Base-by-base conservation (phyloP, 2,113 vertebrate species). In the Percopsis transmontana region DNA sequence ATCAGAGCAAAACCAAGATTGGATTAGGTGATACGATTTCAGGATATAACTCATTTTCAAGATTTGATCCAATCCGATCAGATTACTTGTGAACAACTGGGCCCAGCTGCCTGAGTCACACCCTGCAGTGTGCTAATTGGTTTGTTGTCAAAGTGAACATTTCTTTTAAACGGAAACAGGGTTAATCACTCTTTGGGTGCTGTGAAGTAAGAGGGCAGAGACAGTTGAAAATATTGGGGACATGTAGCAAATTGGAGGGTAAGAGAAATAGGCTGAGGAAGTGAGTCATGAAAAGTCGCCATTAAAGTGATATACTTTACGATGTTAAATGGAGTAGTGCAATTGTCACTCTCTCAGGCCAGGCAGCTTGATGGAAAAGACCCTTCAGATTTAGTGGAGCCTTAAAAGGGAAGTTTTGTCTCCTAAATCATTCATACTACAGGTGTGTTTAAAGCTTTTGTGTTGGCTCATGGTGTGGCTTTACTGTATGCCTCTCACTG, bases 321-420 rank as follows among this genome's bases (percentile, higher is more conserved):
- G 66, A 80, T 77, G 79, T 39, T 82, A 77, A 77, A 82, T 74
- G 65, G 62, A 82, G 65, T 16, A 62, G 52, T 40, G 62, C 69
- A 63, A 62, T 74, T 78, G 76, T 85, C 77, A 77, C 60, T 75
- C 66, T 75, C 41, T 44, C 44, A 2, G 68, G 52, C 62, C 66
- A 65, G 55, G 66, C 67, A 42, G 38, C 39, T 76, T 82, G 81
- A 84, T 80, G 62, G 77, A 80, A 70, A 72, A 80, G 72, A 80
- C 79, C 68, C 79, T 61, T 61, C 56, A 33, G 20, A 59, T 81
- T 85, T 85, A 82, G 79, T 80, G 64, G 67, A 62, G 67, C 58
- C 70, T 60, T 84, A 63, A 79, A 80, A 77, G 62, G 76, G 72
- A 82, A 70, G 63, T 79, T 76, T 68, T 60, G 70, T 70, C 68